Base-by-base conservation (phyloP, 2,888 invertebrate species). In the Seladonia tumulorum region DNA sequence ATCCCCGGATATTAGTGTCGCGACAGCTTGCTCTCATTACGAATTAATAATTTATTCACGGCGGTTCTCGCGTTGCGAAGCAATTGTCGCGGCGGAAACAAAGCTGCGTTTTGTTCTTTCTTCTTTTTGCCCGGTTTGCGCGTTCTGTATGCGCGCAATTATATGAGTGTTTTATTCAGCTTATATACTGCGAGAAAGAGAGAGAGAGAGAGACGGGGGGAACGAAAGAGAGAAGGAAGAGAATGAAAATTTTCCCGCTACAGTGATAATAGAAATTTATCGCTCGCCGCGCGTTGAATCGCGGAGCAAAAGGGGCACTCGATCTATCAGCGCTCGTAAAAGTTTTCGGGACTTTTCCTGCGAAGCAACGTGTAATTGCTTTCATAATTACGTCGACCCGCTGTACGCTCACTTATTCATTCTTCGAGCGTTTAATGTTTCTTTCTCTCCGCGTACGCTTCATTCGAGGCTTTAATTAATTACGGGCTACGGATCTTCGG, bases 11-110 rank as follows among this genome's bases (percentile, higher is more conserved):
- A 78, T 78, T 53, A 39, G 35, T 75, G 45, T 45, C 22, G 57
- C 76, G 73, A 42, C 72, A 79, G 85, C 42, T 76, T 73, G 85
- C 49, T 72, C 84, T 85, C 85, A 68, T 85, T 83, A 84, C 72
- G 83, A 60, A 75, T 85, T 76, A 85, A 83, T 84, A 47, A 84
- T 84, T 79, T 73, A 83, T 84, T 74, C 76, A 63, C 57, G 60
- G 57, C 71, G 72, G 66, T 60, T n/a, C 45, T 53, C 71, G 29
- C 45, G 79, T 85, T 35, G 79, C 79, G 79, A 76, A 76, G 79
- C 84, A 57, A 83, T 85, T 76, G 84, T 72, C 76, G 84, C 79
- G 25, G 22, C n/a, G 25, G 47, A 68, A 84, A 83, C 85, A 66
- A 68, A 60, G 60, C 84, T 5, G 29, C 4, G 22, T 16, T 22